Base-by-base conservation (phyloP, 1,140 invertebrate species). In the Apocrypta bakeri region DNA sequence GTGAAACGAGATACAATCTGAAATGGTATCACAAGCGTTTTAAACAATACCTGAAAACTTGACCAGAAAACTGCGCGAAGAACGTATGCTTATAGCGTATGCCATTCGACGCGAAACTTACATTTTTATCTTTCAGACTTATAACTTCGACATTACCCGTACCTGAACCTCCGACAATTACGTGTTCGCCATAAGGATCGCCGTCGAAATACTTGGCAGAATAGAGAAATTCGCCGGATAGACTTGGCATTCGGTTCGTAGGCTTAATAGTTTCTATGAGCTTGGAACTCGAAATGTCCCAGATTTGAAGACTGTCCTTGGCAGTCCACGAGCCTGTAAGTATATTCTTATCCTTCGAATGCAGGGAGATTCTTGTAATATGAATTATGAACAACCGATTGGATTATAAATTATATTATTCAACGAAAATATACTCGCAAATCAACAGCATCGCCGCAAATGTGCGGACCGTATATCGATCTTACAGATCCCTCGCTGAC, bases 361-460 rank as follows among this genome's bases (percentile, higher is more conserved):
- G 31, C n/a, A 33, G n/a, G n/a, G n/a, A n/a, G n/a, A n/a, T n/a
- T n/a, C n/a, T n/a, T n/a, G n/a, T n/a, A n/a, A n/a, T n/a, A n/a
- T n/a, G n/a, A n/a, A n/a, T n/a, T n/a, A n/a, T n/a, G n/a, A n/a
- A n/a, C n/a, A n/a, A n/a, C n/a, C 66, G 27, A 7, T 69, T 73
- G 7, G 42, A 4, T 42, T 8, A 73, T 40, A 7, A 73, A 48
- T 21, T 48, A 72, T 72, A 37, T 72, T 2, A n/a, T 14, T 42
- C 0, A 31, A 42, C 14, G 8, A 9, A 72, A 72, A 2, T 17
- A 83, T 85, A 89, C 89, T 73, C 74, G 82, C 56, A 88, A 69
- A 75, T 91, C 90, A 27, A 91, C 86, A 11, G 89, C 88, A 69
- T 90, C 89, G 73, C 90, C 89, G 56, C 88, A 90, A 33, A 91